Base-by-base conservation (phyloP, 2,797 vertebrate species). In the Salmo trutta region DNA sequence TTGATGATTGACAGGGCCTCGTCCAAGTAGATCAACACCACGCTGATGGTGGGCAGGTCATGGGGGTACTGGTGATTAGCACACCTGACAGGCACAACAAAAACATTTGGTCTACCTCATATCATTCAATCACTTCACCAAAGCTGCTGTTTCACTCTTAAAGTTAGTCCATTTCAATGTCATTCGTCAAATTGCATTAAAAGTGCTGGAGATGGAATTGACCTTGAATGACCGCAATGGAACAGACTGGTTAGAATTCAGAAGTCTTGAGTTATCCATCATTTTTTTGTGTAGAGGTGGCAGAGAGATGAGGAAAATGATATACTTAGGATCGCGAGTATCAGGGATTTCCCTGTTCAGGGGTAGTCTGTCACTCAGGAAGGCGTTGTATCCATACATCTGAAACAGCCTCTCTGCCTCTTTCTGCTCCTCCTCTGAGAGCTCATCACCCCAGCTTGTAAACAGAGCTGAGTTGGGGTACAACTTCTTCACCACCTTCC, bases 301-400 rank as follows among this genome's bases (percentile, higher is more conserved):
- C 17, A 24, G 3, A 2, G 19, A 21, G 29, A 7, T 69, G 0
- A 6, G 52, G 71, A 31, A 56, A 3, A 17, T 10, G 0, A 1
- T 31, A 86, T 75, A 94, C 93, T 85, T 91, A 8, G 1, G 0
- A 0, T 88, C 76, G 31, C 93, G 84, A 59, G 94, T 95, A 90
- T 99, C 97, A 0, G 96, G 95, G 72, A 98, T 91, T 2, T 94
- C 81, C 78, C 97, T 91, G 91, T 97, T 93, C 73, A 98, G 91
- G 0, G 97, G 96, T 29, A 98, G 87, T 62, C 94, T 91, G 87
- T 99, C 96, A 1, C 98, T 99, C 83, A 99, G 95, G 88, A 97
- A 98, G 53, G 93, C 95, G 0, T 99, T 99, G 90, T 99, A 98
- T 67, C 97, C 97, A 0, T 98, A 98, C 75, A 91, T 95, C 87